Conservation (phyloP, 2,797 vertebrate species). For the Loris lydekkerianus region DNA sequence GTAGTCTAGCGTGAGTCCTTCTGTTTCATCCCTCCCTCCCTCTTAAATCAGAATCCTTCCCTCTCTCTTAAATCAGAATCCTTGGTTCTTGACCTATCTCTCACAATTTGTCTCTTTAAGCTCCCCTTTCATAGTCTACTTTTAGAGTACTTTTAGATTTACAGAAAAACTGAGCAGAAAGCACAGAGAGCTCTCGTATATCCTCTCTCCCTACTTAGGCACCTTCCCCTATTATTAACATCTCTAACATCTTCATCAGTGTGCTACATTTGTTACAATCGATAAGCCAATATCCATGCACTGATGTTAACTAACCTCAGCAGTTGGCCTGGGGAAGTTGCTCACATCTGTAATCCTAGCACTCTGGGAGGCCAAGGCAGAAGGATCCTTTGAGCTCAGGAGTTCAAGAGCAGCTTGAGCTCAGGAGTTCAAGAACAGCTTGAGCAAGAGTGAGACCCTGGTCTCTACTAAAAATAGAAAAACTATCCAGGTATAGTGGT, state of each 20-base stretch:
- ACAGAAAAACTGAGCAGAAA: not conserved
- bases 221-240: not conserved
- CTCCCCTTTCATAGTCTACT: not conserved
- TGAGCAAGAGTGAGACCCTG: too few species aligned
- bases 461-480: too few species aligned
- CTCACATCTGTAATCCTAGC: too few species aligned
- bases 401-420: too few species aligned
- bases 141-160: not conserved
- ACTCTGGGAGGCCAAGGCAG: too few species aligned
- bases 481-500: too few species aligned
- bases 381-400: too few species aligned
- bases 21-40: accelerated
- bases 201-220: not conserved
- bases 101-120: not conserved
- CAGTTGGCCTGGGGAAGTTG: not conserved
- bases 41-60: not conserved
- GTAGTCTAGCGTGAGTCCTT: not conserved
- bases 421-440: too few species aligned
- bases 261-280: not conserved
- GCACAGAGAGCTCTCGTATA: not conserved
- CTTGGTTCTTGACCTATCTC: not conserved
- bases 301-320: not conserved
- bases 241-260: not conserved
- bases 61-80: not conserved
- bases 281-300: not conserved